A percentile compares a stretch with the other conserved stretches of the same genome.
Conservation (phyloP, 2,888 invertebrate species). For the Agonopterix subpropinquella region DNA sequence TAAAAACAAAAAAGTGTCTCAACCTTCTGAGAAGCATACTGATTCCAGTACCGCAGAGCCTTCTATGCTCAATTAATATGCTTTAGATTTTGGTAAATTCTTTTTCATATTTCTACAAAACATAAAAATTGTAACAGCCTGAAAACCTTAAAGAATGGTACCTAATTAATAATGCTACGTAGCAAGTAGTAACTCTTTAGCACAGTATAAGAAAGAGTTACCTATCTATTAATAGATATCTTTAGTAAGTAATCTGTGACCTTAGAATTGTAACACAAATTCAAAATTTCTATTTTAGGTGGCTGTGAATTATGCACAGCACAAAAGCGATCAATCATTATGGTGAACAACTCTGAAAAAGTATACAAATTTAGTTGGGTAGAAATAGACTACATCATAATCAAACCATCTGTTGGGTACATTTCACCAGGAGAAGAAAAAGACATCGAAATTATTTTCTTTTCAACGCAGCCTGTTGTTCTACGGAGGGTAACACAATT, state of each 20-base stretch:
- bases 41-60: constrained; percentile 29
- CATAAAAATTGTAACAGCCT: neutral
- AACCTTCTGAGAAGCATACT: constrained; percentile 35
- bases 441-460: constrained; percentile 60
- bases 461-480: constrained; percentile 37
- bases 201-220: too few species aligned
- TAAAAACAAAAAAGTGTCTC: constrained; percentile 36
- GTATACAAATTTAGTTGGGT: constrained; percentile 61
- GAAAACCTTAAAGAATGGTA: too few species aligned
- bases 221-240: too few species aligned
- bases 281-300: constrained; percentile 26
- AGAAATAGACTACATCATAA: constrained; percentile 38
- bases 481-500: constrained; percentile 36
- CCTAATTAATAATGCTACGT: too few species aligned
- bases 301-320: constrained; percentile 53
- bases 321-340: constrained; percentile 50
- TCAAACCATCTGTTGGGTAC: constrained; percentile 58
- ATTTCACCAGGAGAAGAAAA: constrained; percentile 69
- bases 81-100: constrained; percentile 50
- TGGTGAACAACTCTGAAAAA: constrained; percentile 66
- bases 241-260: too few species aligned
- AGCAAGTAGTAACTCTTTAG: too few species aligned
- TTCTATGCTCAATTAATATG: constrained; percentile 56
- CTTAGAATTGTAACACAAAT: neutral
- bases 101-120: neutral